Evolutionary conservation across 1,140 invertebrate genomes (phyloP).

Genomic region (Formica exsecta): DNA sequence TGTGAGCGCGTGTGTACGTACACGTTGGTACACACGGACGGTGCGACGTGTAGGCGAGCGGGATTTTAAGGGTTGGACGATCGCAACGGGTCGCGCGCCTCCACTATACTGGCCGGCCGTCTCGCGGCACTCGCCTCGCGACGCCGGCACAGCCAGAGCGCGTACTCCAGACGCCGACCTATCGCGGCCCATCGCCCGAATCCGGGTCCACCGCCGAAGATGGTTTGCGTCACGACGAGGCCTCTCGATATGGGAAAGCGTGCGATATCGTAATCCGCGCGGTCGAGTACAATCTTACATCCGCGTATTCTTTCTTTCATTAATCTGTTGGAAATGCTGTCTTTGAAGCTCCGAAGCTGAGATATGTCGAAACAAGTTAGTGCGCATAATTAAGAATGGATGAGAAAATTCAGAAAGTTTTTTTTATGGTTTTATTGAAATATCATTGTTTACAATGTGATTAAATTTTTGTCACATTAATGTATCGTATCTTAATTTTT

Average conservation of each 20-base stretch:
- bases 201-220: slow-evolving; percentile 28
- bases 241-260: neutral
- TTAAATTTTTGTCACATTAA: neutral
- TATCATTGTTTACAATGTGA: neutral
- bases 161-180: slow-evolving; percentile 77
- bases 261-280: too few species aligned
- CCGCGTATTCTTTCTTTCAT: too few species aligned
- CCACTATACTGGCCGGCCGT: slow-evolving; percentile 75
- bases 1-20: neutral
- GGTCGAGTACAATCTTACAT: too few species aligned
- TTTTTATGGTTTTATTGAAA: neutral
- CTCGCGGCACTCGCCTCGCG: slow-evolving; percentile 72
- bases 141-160: slow-evolving; percentile 73
- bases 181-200: slow-evolving; percentile 52
- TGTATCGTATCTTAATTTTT: neutral
- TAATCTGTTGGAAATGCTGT: too few species aligned
- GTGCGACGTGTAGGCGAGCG: neutral
- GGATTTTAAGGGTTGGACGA: slow-evolving; percentile 57
- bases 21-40: neutral
- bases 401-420: too few species aligned
- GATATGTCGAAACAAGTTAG: too few species aligned
- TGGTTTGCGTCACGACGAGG: slow-evolving; percentile 14
- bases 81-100: slow-evolving; percentile 75
- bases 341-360: too few species aligned
- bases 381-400: too few species aligned